phyloP scores from a whole-genome alignment of 2,888 invertebrate species.

The Brenthis daphne region DNA sequence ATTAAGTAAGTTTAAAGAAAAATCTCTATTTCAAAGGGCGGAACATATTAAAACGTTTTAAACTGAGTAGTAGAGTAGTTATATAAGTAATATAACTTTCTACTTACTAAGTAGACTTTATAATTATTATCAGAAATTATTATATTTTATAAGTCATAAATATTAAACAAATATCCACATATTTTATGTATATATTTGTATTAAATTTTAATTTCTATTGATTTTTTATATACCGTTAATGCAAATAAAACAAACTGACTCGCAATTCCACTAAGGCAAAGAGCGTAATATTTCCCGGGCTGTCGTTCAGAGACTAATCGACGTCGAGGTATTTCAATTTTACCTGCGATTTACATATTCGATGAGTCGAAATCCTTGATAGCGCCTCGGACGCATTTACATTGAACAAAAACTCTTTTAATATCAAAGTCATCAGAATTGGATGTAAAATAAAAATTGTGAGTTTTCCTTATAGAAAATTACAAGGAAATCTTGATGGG shows the following conservation, averaged over 20 bases:
- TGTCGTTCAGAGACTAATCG: conserved; percentile 43
- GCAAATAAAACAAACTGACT: neutral
- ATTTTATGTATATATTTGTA: too few species aligned
- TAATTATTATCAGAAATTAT: too few species aligned
- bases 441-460: conserved; percentile 19
- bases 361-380: conserved; percentile 60
- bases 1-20: too few species aligned
- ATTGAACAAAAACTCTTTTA: conserved; percentile 49
- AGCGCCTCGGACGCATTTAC: conserved; percentile 54
- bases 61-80: too few species aligned
- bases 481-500: neutral
- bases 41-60: too few species aligned
- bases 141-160: too few species aligned
- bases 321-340: conserved; percentile 67
- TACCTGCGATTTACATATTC: conserved; percentile 70
- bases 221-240: neutral
- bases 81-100: too few species aligned
- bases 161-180: too few species aligned
- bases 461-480: conserved; percentile 8
- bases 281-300: conserved; percentile 34
- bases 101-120: too few species aligned
- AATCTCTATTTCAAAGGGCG: too few species aligned
- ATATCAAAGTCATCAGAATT: conserved; percentile 36
- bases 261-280: conserved; percentile 28
- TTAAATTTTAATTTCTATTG: too few species aligned